A percentile compares a stretch with the other conserved stretches of the same genome.
Evolutionary conservation across 2,113 vertebrate species (phyloP).

Genomic region (Periophthalmus modestus): DNA sequence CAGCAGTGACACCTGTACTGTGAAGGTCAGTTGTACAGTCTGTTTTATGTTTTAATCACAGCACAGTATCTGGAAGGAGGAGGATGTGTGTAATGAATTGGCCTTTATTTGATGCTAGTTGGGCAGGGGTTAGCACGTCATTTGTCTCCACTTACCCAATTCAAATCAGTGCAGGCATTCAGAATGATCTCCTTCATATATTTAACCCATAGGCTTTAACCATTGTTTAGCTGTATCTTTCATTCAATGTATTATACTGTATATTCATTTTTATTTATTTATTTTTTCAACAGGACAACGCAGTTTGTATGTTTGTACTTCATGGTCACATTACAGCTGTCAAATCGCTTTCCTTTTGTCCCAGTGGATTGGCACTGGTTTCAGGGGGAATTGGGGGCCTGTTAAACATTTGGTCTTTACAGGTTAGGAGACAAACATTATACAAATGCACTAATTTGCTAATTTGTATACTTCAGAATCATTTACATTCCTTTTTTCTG

Average conservation of each 20-base stretch:
- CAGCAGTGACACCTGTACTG: conserved; percentile 58
- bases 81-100: background rate
- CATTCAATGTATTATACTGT: background rate
- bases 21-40: conserved; percentile 65
- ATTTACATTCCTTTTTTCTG: conserved; percentile 20
- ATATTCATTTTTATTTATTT: background rate
- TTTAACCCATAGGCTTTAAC: too few relatives aligned
- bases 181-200: too few relatives aligned
- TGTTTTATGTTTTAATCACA: background rate
- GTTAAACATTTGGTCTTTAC: conserved; percentile 83
- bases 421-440: conserved; percentile 54
- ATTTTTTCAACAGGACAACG: conserved; percentile 57
- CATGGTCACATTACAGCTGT: conserved; percentile 81
- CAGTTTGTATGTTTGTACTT: conserved; percentile 76
- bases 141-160: too few relatives aligned
- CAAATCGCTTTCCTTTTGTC: conserved; percentile 79
- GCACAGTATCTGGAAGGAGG: background rate
- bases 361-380: conserved; percentile 74
- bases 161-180: too few relatives aligned
- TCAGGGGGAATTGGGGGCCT: conserved; percentile 81
- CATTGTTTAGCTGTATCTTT: too few relatives aligned
- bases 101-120: background rate
- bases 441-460: background rate
- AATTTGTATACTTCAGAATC: background rate
- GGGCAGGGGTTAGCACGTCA: too few relatives aligned